Base-by-base conservation (phyloP, 2,797 vertebrate genomes). In the Phoebastria nigripes region DNA sequence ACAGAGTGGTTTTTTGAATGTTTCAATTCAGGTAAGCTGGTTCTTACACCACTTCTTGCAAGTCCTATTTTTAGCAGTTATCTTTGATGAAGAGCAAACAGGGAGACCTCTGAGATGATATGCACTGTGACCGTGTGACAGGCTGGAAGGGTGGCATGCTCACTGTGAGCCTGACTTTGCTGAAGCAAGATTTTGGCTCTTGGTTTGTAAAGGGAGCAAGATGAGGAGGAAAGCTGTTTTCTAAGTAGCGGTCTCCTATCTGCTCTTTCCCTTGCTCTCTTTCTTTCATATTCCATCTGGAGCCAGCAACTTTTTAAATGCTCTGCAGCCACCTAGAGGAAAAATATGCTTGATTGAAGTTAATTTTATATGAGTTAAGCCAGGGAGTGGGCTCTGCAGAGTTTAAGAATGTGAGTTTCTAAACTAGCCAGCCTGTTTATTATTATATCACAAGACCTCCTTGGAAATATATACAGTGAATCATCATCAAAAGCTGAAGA, bases 241-340 rank as follows among this genome's bases (percentile, higher is more conserved):
- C 59, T 85, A 37, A 82, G 56, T 55, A 62, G 41, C 2, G 0
- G 14, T 59, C 37, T 87, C 35, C 35, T 77, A 11, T 85, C 52
- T 89, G 35, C 28, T 49, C 28, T 91, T 88, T 66, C 21, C 47
- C n/a, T 84, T 90, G n/a, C 25, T 82, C n/a, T 51, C 21, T 84
- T 78, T 86, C 41, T 78, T 91, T 88, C 55, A 16, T 59, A 81
- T 74, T 73, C 47, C 24, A 10, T 62, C 55, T 74, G 65, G 58
- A 95, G 37, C 12, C 52, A 82, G 79, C 29, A 86, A 66, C 47
- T 94, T 97, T 90, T 91, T 49, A 92, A 95, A 92, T 94, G 66
- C 79, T 95, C 66, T 96, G 72, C 78, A 97, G 93, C 76, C 86
- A 89, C 88, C 93, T 96, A 94, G 95, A 96, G 94, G 96, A 94